Conservation (phyloP, 30 jellyfish, hydroid and myxozoan species). For the Mastigias papua region DNA sequence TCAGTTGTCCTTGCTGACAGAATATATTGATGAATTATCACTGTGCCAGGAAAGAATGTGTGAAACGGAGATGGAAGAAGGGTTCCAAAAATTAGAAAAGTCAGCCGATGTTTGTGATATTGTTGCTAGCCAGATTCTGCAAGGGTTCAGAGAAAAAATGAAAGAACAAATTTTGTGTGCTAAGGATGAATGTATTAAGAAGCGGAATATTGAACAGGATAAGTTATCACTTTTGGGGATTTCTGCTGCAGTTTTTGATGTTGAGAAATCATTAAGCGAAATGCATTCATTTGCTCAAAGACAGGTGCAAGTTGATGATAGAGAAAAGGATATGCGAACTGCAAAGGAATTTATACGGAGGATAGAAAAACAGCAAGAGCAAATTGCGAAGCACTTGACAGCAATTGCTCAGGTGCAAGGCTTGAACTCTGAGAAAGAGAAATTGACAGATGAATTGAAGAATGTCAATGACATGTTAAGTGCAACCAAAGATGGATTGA, state of each 20-base stretch:
- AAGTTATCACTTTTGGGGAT: background rate
- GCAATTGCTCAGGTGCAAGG: background rate
- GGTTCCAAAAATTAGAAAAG: background rate
- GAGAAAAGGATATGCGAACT: background rate
- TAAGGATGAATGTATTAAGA: background rate
- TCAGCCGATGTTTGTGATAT: background rate
- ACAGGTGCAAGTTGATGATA: background rate
- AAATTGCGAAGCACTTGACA: background rate
- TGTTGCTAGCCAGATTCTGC: background rate
- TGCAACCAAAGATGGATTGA: background rate
- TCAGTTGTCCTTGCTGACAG: background rate
- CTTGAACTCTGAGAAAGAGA: background rate
- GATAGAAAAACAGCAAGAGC: background rate
- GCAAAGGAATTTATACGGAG: background rate
- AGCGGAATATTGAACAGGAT: background rate
- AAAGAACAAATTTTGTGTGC: background rate
- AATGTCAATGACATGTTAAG: background rate
- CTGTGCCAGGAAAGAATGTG: background rate
- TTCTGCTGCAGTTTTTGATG: background rate
- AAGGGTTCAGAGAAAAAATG: background rate
- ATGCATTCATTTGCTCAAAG: background rate
- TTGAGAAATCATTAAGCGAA: slow-evolving; percentile 5
- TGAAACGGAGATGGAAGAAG: background rate
- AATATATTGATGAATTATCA: background rate
- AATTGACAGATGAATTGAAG: background rate